Conservation (phyloP, 64 coral and sea anemone genomes). For the Pocillopora damicornis region DNA sequence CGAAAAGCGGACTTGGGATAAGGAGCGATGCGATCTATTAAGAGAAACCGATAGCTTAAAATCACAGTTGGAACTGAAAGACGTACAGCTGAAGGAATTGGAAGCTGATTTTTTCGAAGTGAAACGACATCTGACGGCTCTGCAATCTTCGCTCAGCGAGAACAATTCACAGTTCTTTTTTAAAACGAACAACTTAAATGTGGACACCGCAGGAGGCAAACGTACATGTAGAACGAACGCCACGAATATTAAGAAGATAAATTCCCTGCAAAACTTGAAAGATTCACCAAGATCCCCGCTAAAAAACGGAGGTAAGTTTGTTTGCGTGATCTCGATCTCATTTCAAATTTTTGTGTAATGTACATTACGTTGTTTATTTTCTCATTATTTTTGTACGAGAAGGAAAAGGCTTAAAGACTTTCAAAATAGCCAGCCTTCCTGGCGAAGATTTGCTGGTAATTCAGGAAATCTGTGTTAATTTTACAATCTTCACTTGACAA, state of each 20-base stretch:
- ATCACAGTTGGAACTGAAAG: constrained; percentile 71
- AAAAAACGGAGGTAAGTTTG: constrained; percentile 18
- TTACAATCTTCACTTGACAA: background rate
- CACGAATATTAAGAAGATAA: background rate
- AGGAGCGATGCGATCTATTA: constrained; percentile 53
- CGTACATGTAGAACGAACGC: constrained; percentile 4
- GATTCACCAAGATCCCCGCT: constrained; percentile 17
- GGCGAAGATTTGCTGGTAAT: background rate
- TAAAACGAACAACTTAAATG: constrained; percentile 60
- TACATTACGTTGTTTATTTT: constrained; percentile 6
- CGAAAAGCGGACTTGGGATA: constrained; percentile 58
- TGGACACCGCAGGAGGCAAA: constrained; percentile 26
- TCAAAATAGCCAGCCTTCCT: background rate
- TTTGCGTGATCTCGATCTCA: constrained; percentile 21
- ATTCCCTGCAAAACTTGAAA: constrained; percentile 21
- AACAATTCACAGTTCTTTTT: constrained; percentile 36
- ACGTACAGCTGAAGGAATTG: constrained; percentile 53
- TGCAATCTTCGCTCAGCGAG: constrained; percentile 62
- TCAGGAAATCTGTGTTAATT: constrained; percentile 6
- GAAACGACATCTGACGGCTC: constrained; percentile 49
- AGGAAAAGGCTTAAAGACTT: background rate
- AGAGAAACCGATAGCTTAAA: constrained; percentile 66
- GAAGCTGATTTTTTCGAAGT: constrained; percentile 64
- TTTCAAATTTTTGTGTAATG: background rate
- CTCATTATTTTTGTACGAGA: background rate